These are phyloP conservation scores for Araneus ventricosus DNA, from an alignment of 1,140 invertebrate genomes.

Conservation along the genomic window DNA sequence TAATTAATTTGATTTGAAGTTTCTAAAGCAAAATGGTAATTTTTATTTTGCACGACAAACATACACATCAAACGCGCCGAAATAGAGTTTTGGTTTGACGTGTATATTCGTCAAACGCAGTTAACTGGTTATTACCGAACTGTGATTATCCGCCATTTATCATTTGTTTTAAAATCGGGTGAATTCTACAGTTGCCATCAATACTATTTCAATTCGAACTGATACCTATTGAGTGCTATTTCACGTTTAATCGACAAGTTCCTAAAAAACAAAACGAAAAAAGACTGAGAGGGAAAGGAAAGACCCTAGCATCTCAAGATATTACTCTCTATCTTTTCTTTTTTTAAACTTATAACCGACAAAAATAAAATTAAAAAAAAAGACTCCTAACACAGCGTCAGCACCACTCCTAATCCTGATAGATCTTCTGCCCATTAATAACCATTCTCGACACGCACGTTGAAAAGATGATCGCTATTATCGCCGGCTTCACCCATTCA, in stretches of 20 bases:
- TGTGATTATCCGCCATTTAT: no score
- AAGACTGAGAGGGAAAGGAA: neutral
- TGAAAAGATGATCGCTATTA: slow-evolving; percentile 24
- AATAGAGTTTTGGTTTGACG: no score
- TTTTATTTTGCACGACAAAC: no score
- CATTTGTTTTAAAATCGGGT: no score
- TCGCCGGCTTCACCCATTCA: neutral
- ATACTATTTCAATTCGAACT: no score
- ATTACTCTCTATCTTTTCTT: neutral
- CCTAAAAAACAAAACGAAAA: neutral
- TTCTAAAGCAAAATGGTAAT: no score
- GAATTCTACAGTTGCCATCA: no score
- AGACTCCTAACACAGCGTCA: neutral
- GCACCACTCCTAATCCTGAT: slow-evolving; percentile 21
- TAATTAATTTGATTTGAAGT: no score
- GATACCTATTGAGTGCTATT: no score
- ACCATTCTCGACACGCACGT: slow-evolving; percentile 24
- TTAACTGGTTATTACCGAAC: no score
- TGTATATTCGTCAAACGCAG: no score
- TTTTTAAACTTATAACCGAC: neutral
- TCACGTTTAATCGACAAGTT: neutral
- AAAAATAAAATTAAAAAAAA: neutral
- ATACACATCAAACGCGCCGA: no score
- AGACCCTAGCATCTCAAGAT: neutral
- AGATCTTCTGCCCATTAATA: slow-evolving; percentile 4